Evolutionary conservation across 2,113 vertebrate genomes (phyloP), one percentile per base, ranked within the genome.

Genomic region (Nycticebus coucang): DNA sequence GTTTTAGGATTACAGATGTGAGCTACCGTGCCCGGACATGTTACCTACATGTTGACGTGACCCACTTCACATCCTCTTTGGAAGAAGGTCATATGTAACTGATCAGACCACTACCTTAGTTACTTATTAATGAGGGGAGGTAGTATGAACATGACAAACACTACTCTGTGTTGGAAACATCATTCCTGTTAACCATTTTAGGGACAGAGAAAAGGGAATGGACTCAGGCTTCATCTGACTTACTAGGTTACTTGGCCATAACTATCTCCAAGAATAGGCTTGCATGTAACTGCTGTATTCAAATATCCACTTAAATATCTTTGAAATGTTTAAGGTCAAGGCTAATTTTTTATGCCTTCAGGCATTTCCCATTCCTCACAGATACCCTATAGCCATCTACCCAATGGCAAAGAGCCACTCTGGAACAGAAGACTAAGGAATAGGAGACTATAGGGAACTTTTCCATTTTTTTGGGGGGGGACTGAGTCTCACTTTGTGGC

Each of bases 381-480:
- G 69, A 82, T 50, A 87, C 6, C 21, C 19, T 78, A 7, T 78
- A 55, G 5, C 53, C 41, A 89, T 64, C 14, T 81, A 10, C n/a
- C 60, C 12, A 57, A 6, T 74, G 50, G 68, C 28, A 94, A 93
- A 69, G 60, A 96, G 64, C n/a, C 55, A 80, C 22, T 85, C 22
- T n/a, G 26, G 33, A 95, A 71, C 77, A 87, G 68, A 95, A 91
- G 12, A 37, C 24, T 55, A 81, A 90, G 77, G 24, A 92, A 92
- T 8, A 85, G 55, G 75, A 89, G 24, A 78, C 22, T 66, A 14
- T 37, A 59, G 80, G 28, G 57, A 81, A 75, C 4, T 37, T 69
- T 87, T 87, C 60, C 41, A 26, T 87, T 72, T 95, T 78, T 50
- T 50, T 50, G n/a, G n/a, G n/a, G n/a, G n/a, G 45, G 9, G 8